phyloP scores from a whole-genome alignment of 2,113 vertebrate genomes.

The Casuarius casuarius region DNA sequence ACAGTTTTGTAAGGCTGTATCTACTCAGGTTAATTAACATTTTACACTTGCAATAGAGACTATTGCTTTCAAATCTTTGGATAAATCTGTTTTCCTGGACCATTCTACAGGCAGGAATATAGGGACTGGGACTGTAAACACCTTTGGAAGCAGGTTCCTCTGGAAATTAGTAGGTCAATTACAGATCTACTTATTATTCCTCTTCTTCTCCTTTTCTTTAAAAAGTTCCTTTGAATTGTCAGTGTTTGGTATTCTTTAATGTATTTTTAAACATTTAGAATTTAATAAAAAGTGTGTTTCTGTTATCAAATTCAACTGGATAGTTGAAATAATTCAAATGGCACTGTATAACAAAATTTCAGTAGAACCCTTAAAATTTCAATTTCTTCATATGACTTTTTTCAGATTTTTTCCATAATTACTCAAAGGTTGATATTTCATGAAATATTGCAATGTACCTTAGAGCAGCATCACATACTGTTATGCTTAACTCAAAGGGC shows the following conservation, averaged over 20 bases:
- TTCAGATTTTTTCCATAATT: background rate
- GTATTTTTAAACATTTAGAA: background rate
- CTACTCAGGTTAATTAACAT: fast-evolving
- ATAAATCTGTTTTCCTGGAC: background rate
- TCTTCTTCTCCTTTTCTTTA: background rate
- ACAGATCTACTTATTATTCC: background rate
- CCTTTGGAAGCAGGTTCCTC: background rate
- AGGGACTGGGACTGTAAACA: background rate
- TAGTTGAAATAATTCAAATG: background rate
- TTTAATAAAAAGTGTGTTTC: background rate
- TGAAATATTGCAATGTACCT: background rate
- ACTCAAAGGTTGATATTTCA: background rate
- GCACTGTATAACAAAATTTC: background rate
- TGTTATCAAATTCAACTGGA: background rate
- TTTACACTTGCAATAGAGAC: background rate
- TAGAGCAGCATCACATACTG: background rate
- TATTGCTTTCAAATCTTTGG: background rate
- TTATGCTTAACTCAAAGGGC: background rate
- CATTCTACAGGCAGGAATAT: background rate
- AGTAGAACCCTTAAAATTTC: background rate
- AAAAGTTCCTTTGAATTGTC: background rate
- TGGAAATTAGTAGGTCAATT: background rate
- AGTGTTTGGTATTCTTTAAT: background rate
- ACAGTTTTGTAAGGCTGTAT: background rate
- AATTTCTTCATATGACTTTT: background rate